A percentile compares a stretch with the other conserved stretches of the same genome.
Conservation (phyloP, 2,888 invertebrate species). For the Falcaria lacertinaria region DNA sequence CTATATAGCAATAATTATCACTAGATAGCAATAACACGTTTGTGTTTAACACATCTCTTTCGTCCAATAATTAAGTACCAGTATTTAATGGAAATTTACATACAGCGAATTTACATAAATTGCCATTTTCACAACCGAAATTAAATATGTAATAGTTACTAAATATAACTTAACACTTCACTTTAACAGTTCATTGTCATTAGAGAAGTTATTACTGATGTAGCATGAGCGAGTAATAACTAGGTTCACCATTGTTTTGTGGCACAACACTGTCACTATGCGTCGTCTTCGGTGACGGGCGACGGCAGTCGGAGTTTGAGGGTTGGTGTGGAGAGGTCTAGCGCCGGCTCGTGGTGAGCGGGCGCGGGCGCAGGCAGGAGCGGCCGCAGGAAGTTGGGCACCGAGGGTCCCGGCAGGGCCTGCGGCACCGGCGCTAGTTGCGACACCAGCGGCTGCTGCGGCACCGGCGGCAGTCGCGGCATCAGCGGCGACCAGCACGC, state of each 20-base stretch:
- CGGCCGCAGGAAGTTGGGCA: constrained; percentile 10
- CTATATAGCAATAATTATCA: constrained; percentile 47
- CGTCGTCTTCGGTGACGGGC: constrained; percentile 38
- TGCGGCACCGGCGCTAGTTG: constrained; percentile 40
- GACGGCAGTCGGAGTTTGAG: constrained; percentile 34
- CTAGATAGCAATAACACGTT: constrained; percentile 54
- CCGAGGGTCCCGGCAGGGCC: constrained; percentile 21
- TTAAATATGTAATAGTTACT: constrained; percentile 74
- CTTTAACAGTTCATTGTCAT: constrained; percentile 61
- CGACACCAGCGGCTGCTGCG: constrained; percentile 28
- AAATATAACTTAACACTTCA: constrained; percentile 37
- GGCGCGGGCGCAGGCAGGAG: constrained; percentile 4
- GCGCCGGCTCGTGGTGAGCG: constrained; percentile 47
- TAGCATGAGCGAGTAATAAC: constrained; percentile 43
- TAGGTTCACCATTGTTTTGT: constrained; percentile 50
- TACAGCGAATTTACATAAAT: constrained; percentile 72
- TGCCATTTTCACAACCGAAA: constrained; percentile 80
- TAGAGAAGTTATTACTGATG: constrained; percentile 47
- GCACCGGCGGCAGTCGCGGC: constrained; percentile 17
- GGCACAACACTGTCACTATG: constrained; percentile 72
- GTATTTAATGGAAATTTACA: constrained; percentile 66
- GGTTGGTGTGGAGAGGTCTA: constrained; percentile 55
- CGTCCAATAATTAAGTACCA: constrained; percentile 64
- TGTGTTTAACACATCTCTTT: constrained; percentile 73
- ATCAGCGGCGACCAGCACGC: constrained; percentile 64